Base-by-base conservation (phyloP, 2,888 invertebrate genomes). In the Acronicta alni region DNA sequence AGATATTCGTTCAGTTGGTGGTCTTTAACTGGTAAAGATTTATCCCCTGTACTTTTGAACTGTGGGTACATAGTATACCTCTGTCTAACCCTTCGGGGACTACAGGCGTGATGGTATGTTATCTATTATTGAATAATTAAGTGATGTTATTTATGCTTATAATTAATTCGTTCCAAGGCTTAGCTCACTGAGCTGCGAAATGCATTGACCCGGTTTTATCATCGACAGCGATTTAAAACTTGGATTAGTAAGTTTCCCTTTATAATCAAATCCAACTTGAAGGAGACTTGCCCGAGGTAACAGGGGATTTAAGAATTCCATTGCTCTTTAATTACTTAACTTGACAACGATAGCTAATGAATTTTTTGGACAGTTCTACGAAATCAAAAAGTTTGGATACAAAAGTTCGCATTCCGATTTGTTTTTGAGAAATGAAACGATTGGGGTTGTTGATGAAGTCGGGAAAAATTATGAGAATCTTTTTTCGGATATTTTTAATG, bases 221-320 rank as follows among this genome's bases (percentile, higher is more conserved):
- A 67, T 51, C 57, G 58, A 61, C 72, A 77, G 67, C 72, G 72
- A 79, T 83, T 84, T 76, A 85, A 84, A 89, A 89, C 82, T 85
- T 84, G 85, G 84, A 89, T 87, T 89, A 86, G 87, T 88, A 88
- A 88, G 81, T 82, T 81, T 77, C 81, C 83, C 65, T 74, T 85
- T 81, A 84, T 81, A 86, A 86, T 87, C 78, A 82, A 89, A 88
- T 89, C 80, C 80, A 76, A 83, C 58, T 85, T 85, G 65, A 45
- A 51, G 73, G 82, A 83, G 82, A 84, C 84, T 83, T 83, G 70
- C 78, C 71, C 75, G 74, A 62, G 64, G 53, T 66, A 65, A 57
- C 77, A 74, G 79, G 80, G 80, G 79, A 75, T 75, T 76, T 60
- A 67, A 63, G 65, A 71, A 82, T 83, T 80, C 76, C 79, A 64